phyloP scores from a whole-genome alignment of 1,140 invertebrate genomes.

The Tenebrio molitor region DNA sequence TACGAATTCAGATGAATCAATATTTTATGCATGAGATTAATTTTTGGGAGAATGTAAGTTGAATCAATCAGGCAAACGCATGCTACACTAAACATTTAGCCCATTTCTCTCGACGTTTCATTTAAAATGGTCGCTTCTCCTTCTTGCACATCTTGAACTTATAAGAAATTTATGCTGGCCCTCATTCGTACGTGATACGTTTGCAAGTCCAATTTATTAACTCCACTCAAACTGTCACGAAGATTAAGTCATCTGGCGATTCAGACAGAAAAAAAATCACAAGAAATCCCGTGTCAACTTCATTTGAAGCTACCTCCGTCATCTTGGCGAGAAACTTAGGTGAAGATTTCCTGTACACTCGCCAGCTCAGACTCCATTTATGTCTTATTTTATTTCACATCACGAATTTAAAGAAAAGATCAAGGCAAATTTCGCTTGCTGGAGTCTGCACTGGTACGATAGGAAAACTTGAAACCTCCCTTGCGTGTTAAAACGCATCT shows the following conservation, averaged over 20 bases:
- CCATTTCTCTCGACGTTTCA: not conserved
- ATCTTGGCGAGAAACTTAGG: not conserved
- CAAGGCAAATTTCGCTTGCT: slow-evolving; percentile 18
- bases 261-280: not conserved
- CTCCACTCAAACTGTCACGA: not conserved
- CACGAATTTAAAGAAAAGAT: slow-evolving; percentile 36
- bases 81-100: not conserved
- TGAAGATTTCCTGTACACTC: slow-evolving; percentile 4
- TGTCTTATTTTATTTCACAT: slow-evolving; percentile 36
- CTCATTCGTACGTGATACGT: not conserved
- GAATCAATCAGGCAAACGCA: not conserved
- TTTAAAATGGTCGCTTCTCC: no score
- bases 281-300: slow-evolving; percentile 11
- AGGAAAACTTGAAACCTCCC: slow-evolving; percentile 11
- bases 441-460: slow-evolving; percentile 17
- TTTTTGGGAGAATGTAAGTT: not conserved
- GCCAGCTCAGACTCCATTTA: slow-evolving; percentile 11
- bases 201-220: not conserved
- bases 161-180: no score
- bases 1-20: not conserved
- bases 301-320: slow-evolving; percentile 7
- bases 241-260: not conserved
- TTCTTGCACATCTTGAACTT: no score
- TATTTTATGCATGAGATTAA: slow-evolving; percentile 9
- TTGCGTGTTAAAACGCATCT: slow-evolving; percentile 5